Evolutionary conservation across 2,113 vertebrate genomes (phyloP), one percentile per base, ranked within the genome.

Genomic region (Danionella cerebrum): DNA sequence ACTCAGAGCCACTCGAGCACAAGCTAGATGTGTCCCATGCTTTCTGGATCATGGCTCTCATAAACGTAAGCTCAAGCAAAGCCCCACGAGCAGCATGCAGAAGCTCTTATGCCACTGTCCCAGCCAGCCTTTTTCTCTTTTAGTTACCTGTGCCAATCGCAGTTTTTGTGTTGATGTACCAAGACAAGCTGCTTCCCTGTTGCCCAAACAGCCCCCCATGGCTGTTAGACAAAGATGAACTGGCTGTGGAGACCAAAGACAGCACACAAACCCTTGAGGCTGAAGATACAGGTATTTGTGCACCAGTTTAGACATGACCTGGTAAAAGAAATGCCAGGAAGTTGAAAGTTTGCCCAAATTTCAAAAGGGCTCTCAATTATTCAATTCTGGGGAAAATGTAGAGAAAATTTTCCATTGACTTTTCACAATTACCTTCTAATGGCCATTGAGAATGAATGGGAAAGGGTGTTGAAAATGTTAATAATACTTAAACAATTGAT

Each of bases 11-110:
- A 12, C 82, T 74, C 0, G 44, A 79, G 53, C 80, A 84, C 41
- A 87, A 88, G 36, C 91, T 91, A 0, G 88, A 9, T 0, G 92
- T 98, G 64, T 92, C 92, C 51, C 96, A 92, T 0, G 96, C 96
- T 74, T 98, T 98, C 89, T 98, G 94, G 95, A 98, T 97, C 87
- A 98, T 98, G 94, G 94, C 95, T 9, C 77, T 94, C 38, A 95
- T 98, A 82, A 98, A 98, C 0, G 96, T 98, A 71, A 91, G 92
- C 77, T 39, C 35, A 18, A 18, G 24, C 14, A 9, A 3, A 2
- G n/a, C 24, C 8, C 10, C 33, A 3, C 14, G n/a, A 18, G 29
- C 2, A 14, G 18, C 29, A 27, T 59, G 3, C 18, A 24, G n/a
- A 25, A 27, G 14, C 9, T 54, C 21, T 22, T 18, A 48, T 36